These are phyloP conservation scores for Argopecten irradians DNA, from an alignment of 1,140 invertebrate genomes.

Conservation along the genomic window DNA sequence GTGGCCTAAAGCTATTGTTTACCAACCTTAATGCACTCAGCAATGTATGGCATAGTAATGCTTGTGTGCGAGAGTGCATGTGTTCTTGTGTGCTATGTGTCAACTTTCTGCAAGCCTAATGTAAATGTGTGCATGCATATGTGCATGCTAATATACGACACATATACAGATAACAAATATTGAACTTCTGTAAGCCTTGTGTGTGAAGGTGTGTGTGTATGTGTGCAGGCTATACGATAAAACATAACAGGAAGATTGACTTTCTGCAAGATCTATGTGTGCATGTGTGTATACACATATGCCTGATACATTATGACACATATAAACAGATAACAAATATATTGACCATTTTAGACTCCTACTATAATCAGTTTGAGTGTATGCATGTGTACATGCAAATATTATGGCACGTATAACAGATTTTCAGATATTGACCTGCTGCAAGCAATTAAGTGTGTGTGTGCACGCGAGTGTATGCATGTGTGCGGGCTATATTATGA, in stretches of 20 bases:
- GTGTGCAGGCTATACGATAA: neutral
- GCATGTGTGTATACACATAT: neutral
- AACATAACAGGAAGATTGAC: conserved; percentile 49
- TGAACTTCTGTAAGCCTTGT: conserved; percentile 66
- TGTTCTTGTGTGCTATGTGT: too few species aligned
- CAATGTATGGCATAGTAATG: neutral
- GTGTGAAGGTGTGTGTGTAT: neutral
- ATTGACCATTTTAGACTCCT: conserved; percentile 65
- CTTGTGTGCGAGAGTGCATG: neutral
- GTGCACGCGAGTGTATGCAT: too few species aligned
- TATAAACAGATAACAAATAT: neutral
- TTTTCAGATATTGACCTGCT: conserved; percentile 61
- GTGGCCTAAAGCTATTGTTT: neutral
- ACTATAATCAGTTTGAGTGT: too few species aligned
- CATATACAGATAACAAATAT: neutral
- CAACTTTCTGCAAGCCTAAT: too few species aligned
- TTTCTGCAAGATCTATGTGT: conserved; percentile 57
- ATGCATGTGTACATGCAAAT: neutral
- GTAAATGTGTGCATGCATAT: neutral
- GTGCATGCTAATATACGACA: neutral
- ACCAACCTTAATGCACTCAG: neutral
- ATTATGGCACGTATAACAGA: neutral
- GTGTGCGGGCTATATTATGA: neutral
- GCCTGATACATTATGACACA: neutral
- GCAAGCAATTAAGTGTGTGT: too few species aligned